These are phyloP conservation scores for Chelonus formosanus DNA, from an alignment of 2,888 invertebrate genomes.

Conservation along the genomic window DNA sequence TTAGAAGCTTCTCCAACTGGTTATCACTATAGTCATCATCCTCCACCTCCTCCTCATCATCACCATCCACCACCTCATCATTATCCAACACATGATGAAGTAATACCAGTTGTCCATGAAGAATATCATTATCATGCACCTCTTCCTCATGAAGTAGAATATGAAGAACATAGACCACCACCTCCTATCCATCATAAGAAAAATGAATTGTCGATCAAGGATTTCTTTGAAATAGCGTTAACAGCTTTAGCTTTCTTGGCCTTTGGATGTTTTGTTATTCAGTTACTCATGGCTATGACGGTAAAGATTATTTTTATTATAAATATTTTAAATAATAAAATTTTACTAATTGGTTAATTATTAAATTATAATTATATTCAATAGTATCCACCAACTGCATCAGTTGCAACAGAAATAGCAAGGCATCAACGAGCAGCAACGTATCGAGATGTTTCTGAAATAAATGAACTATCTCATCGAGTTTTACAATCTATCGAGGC, in stretches of 20 bases:
- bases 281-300: conserved; percentile 80
- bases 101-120: conserved; percentile 54
- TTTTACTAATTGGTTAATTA: neutral
- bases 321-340: no score
- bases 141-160: conserved; percentile 50
- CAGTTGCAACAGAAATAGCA: neutral
- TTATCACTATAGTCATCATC: conserved; percentile 47
- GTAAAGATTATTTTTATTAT: conserved; percentile 65
- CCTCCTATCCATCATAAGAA: conserved; percentile 55
- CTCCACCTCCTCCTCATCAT: conserved; percentile 40
- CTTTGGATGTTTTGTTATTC: conserved; percentile 82
- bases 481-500: conserved; percentile 70
- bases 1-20: conserved; percentile 52
- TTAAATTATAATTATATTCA: neutral
- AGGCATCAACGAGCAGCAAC: neutral
- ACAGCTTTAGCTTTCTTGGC: conserved; percentile 84
- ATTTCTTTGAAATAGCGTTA: conserved; percentile 81
- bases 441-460: conserved; percentile 44
- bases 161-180: conserved; percentile 48
- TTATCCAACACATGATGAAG: conserved; percentile 39
- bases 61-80: conserved; percentile 43
- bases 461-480: conserved; percentile 69
- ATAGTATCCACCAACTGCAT: neutral
- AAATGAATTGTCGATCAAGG: conserved; percentile 72
- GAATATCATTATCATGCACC: conserved; percentile 51